Base-by-base conservation (phyloP, 1,140 invertebrate species). In the Aphis gossypii region DNA sequence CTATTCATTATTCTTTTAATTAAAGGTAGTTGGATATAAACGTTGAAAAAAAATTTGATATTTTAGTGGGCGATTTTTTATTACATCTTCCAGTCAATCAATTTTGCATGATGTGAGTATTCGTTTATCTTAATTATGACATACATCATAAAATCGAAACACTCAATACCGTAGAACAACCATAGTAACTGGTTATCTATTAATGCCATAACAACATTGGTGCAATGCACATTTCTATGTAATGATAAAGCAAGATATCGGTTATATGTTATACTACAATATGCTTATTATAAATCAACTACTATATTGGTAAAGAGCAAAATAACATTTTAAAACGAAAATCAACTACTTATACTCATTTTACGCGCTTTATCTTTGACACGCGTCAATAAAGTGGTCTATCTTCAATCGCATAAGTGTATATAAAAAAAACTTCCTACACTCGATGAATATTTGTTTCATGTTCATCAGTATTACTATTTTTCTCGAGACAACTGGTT, bases 401-500 rank as follows among this genome's bases (percentile, higher is more conserved):
- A 38, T 38, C 35, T 83, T 83, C 38, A 46, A 87, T 87, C 84
- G 84, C 14, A 25, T 46, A 86, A 25, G 5, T 76, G n/a, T 76
- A 30, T 4, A 18, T 25, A 48, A 48, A 86, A 86, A 84, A 38
- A 7, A 83, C 30, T 87, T n/a, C 44, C 25, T 46, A 48, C 25
- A 46, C 44, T 44, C 44, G 30, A 46, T n/a, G 41, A 46, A 87
- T 48, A 87, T 87, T 44, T 87, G 14, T 87, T 46, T 30, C 23
- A 30, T 35, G 83, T 44, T 44, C 3, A 2, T 84, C 38, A 30
- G 46, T n/a, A 46, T 48, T 87, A n/a, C 30, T 41, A 44, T 84
- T 46, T 51, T 51, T 51, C 44, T 23, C 38, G 23, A 23, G 86
- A 88, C n/a, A 88, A 88, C 86, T n/a, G 86, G 86, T 88, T 88